phyloP scores from a whole-genome alignment of 2,797 vertebrate species.

The Uromys caudimaculatus region DNA sequence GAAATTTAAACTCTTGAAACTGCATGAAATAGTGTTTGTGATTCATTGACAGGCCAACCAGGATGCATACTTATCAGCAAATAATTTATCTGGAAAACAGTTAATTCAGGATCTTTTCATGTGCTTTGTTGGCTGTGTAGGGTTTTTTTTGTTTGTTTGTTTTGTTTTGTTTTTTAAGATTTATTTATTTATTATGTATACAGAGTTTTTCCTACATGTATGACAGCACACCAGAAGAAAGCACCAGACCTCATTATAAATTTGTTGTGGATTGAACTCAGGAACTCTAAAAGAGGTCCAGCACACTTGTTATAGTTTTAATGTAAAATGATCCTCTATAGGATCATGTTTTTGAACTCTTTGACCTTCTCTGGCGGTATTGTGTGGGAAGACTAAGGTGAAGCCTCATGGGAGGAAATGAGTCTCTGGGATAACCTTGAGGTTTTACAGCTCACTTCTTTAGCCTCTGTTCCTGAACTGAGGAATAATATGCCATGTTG shows the following conservation, averaged over 20 bases:
- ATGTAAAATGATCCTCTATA: neutral
- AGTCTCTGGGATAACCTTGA: neutral
- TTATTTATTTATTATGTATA: no score
- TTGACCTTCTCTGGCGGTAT: neutral
- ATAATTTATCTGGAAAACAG: no score
- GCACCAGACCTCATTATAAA: no score
- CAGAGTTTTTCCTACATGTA: no score
- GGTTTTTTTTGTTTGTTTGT: no score
- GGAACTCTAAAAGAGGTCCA: no score
- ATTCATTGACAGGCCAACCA: neutral
- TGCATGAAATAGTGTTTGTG: neutral
- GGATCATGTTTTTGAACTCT: neutral
- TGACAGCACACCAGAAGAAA: no score
- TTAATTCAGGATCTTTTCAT: no score
- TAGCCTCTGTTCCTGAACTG: neutral
- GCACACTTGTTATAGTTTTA: neutral
- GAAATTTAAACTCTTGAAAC: neutral
- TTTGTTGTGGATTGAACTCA: no score
- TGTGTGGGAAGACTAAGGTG: neutral
- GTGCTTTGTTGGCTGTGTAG: no score
- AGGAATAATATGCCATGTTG: neutral
- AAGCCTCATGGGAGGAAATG: neutral
- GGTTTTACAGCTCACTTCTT: neutral
- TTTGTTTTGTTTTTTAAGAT: no score
- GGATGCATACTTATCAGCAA: no score